Conservation (phyloP, 2,797 vertebrate species). For the Helicolenus hilgendorfi region DNA sequence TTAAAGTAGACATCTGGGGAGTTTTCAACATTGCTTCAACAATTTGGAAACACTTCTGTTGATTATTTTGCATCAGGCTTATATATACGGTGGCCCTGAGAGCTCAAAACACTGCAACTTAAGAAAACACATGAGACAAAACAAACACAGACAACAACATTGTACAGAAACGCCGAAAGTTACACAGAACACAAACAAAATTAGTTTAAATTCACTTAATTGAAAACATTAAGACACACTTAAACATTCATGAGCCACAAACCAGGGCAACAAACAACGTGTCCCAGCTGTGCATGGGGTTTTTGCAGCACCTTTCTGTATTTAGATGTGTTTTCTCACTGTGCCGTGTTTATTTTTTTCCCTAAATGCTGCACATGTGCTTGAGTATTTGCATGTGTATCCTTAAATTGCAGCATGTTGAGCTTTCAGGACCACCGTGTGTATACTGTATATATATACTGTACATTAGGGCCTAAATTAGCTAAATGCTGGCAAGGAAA, state of each 20-base stretch:
- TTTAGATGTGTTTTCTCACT: background rate
- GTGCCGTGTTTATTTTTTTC: background rate
- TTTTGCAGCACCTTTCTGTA: background rate
- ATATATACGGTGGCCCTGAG: background rate
- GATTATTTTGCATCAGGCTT: slow-evolving; percentile 5
- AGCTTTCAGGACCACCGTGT: background rate
- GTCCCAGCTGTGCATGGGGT: background rate
- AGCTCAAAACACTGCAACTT: background rate
- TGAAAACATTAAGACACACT: background rate
- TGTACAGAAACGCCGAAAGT: background rate
- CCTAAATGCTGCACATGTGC: background rate
- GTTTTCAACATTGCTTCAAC: background rate
- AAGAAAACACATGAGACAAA: background rate
- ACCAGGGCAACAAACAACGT: background rate
- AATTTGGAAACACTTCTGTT: background rate
- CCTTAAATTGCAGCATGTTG: background rate
- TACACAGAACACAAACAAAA: background rate
- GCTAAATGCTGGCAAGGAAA: too few species aligned
- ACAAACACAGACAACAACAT: background rate
- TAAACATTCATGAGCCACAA: background rate
- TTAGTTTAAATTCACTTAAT: background rate
- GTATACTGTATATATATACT: background rate
- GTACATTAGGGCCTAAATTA: background rate
- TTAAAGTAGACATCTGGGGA: slow-evolving; percentile 22
- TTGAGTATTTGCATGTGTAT: background rate